phyloP scores from a whole-genome alignment of 2,888 invertebrate genomes.

The Tridacna gigas region DNA sequence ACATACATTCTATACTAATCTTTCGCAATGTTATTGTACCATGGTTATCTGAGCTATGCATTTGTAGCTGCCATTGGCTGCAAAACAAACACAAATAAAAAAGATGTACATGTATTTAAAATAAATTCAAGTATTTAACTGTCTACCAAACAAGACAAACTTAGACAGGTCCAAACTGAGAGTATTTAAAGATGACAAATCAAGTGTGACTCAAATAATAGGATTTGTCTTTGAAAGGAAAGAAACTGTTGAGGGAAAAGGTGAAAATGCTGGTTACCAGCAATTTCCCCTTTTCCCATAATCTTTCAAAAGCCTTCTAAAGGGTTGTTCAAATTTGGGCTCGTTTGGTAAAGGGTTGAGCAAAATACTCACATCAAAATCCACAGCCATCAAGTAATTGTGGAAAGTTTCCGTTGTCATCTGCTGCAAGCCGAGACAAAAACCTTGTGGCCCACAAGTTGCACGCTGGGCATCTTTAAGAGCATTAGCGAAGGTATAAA shows the following conservation, averaged over 20 bases:
- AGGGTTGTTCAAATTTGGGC: background rate
- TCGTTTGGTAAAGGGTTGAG: background rate
- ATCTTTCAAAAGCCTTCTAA: background rate
- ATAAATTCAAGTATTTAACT: no score
- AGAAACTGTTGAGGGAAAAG: background rate
- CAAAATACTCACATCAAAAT: slow-evolving; percentile 67
- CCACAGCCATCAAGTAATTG: slow-evolving; percentile 64
- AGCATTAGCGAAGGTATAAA: slow-evolving; percentile 79
- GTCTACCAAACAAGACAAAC: no score
- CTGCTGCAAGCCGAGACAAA: slow-evolving; percentile 65
- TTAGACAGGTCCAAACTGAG: no score
- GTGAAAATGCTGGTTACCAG: background rate
- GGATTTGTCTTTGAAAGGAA: no score
- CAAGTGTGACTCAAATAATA: no score
- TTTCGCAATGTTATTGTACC: no score
- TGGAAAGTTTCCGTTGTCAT: slow-evolving; percentile 73
- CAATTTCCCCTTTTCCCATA: background rate
- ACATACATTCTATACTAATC: no score
- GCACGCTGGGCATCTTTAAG: slow-evolving; percentile 68
- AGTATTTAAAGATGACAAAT: no score
- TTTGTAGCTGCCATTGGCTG: no score
- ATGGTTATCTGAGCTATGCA: no score
- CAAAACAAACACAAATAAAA: no score
- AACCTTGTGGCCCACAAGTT: slow-evolving; percentile 58
- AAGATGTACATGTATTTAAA: no score